A percentile compares a stretch with the other conserved stretches of the same genome.
These are phyloP conservation scores for Plebejus argus DNA, from an alignment of 2,888 invertebrate genomes.

Conservation along the genomic window DNA sequence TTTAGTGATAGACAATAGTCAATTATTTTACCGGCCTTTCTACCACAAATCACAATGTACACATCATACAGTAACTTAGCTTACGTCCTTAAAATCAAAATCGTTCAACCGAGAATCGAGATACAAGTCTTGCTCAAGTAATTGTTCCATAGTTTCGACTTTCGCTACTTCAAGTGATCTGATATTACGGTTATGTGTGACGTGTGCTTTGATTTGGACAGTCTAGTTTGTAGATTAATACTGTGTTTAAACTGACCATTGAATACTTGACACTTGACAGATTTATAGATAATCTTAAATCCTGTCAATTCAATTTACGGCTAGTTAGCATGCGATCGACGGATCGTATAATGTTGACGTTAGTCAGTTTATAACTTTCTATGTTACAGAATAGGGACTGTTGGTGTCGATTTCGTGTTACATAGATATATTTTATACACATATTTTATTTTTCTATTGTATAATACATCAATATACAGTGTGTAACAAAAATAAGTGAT, in stretches of 20 bases:
- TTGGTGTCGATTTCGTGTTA: background rate
- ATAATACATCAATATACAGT: too few relatives aligned
- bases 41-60: background rate
- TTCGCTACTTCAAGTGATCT: too few relatives aligned
- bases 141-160: too few relatives aligned
- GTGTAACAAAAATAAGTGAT: too few relatives aligned
- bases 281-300: conserved; percentile 1
- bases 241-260: background rate
- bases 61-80: background rate
- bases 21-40: conserved; percentile 33
- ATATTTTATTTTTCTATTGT: too few relatives aligned
- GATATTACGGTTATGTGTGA: background rate
- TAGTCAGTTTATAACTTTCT: background rate
- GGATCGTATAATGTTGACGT: background rate
- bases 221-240: background rate
- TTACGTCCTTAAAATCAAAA: too few relatives aligned
- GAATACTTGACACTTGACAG: background rate
- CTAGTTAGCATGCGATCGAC: background rate
- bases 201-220: background rate
- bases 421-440: background rate
- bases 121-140: too few relatives aligned
- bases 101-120: too few relatives aligned
- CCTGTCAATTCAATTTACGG: background rate
- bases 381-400: background rate
- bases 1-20: conserved; percentile 22